Conservation (phyloP, 2,888 invertebrate genomes). For the Mesorhabditis spiculigera region DNA sequence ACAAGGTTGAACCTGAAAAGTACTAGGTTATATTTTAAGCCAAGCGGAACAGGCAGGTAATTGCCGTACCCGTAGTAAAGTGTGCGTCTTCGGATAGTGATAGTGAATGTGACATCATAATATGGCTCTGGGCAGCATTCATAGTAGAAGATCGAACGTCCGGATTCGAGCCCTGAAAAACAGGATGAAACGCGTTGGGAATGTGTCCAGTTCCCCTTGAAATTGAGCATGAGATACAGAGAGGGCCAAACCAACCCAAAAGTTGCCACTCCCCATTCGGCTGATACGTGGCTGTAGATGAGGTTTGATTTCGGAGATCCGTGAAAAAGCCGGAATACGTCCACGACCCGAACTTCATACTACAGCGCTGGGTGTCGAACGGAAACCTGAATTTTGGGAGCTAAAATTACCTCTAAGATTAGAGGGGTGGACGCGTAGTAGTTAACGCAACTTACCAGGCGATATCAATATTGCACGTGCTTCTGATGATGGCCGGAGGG, state of each 20-base stretch:
- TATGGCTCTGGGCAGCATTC: conserved; percentile 59
- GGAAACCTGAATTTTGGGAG: conserved; percentile 25
- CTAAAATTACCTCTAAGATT: background rate
- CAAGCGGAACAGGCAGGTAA: background rate
- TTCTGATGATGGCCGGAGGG: conserved; percentile 49
- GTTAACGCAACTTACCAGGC: conserved; percentile 22
- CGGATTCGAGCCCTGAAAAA: conserved; percentile 32
- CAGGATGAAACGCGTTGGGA: conserved; percentile 64
- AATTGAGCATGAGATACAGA: background rate
- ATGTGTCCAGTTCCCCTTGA: conserved; percentile 59
- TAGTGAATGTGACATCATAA: conserved; percentile 90
- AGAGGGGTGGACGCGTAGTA: background rate
- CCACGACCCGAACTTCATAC: conserved; percentile 85
- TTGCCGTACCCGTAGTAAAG: conserved; percentile 30
- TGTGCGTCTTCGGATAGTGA: conserved; percentile 74
- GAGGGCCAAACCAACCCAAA: conserved; percentile 44
- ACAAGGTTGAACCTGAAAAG: conserved; percentile 81
- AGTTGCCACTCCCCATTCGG: conserved; percentile 67
- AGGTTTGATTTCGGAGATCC: conserved; percentile 59
- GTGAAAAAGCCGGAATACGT: conserved; percentile 67
- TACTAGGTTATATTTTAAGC: conserved; percentile 59
- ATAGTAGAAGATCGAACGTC: conserved; percentile 49
- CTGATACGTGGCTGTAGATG: conserved; percentile 65
- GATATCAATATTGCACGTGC: conserved; percentile 43
- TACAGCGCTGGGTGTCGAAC: conserved; percentile 50